phyloP scores from a whole-genome alignment of 2,888 invertebrate species.

The Lepidochitona cinerea region DNA sequence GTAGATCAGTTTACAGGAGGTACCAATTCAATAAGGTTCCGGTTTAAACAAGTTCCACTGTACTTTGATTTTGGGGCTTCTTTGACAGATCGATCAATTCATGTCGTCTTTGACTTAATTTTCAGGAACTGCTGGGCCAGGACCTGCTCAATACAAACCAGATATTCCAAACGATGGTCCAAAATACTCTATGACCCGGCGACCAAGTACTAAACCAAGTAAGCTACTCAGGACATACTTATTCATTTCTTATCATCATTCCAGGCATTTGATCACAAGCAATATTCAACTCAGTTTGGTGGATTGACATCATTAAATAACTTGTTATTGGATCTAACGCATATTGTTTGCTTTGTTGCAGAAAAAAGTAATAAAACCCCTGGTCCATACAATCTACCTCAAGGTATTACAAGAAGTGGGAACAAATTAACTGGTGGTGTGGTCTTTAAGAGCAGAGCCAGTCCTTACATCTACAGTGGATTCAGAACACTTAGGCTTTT shows the following conservation, averaged over 20 bases:
- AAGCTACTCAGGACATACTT: too few relatives aligned
- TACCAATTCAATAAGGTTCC: too few relatives aligned
- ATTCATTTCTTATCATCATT: too few relatives aligned
- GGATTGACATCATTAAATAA: too few relatives aligned
- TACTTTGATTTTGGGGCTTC: too few relatives aligned
- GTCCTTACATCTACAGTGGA: constrained; percentile 53
- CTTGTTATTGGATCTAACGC: background rate
- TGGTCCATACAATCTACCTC: constrained; percentile 34
- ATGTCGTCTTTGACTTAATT: background rate
- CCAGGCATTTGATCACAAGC: too few relatives aligned
- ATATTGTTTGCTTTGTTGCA: constrained; percentile 11
- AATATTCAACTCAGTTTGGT: too few relatives aligned
- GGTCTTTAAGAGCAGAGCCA: constrained; percentile 47
- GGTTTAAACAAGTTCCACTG: too few relatives aligned
- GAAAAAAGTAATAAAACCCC: constrained; percentile 41
- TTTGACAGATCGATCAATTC: too few relatives aligned
- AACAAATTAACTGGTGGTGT: constrained; percentile 28
- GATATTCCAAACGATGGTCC: background rate
- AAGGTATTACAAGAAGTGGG: constrained; percentile 30
- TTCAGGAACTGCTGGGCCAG: background rate
- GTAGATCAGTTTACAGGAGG: too few relatives aligned
- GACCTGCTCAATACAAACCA: background rate
- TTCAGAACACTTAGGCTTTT: constrained; percentile 38
- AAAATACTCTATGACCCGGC: background rate
- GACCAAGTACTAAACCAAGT: too few relatives aligned